Evolutionary conservation across 2,797 vertebrate species (phyloP).

Genomic region (Hypotaenidia okinawae): DNA sequence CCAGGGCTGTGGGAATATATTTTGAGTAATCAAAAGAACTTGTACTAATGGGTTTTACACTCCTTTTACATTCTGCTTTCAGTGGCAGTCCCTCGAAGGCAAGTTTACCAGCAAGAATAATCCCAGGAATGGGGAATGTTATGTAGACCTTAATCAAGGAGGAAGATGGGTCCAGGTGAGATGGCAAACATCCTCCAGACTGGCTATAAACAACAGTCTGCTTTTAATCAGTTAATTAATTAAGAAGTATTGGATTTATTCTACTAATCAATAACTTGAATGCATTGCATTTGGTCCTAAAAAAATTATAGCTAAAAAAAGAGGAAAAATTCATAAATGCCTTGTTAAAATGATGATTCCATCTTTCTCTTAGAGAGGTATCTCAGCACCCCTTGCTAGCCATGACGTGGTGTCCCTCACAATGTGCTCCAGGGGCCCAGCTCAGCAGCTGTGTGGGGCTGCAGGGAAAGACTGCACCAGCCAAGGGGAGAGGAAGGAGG

Average conservation of each 20-base stretch:
- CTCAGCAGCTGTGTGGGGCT: neutral
- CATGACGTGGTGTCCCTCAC: neutral
- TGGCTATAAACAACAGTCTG: neutral
- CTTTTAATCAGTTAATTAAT: neutral
- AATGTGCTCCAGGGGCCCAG: neutral
- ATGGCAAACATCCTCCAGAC: neutral
- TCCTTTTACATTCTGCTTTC: constrained; percentile 40
- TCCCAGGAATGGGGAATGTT: neutral
- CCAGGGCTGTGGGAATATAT: neutral
- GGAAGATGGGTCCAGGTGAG: constrained; percentile 16
- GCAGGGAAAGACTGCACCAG: neutral
- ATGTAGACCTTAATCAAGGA: neutral
- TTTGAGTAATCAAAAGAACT: constrained; percentile 47
- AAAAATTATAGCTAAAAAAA: neutral
- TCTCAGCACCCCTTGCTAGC: neutral
- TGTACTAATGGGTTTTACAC: constrained; percentile 41
- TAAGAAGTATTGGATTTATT: neutral
- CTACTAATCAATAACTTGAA: neutral
- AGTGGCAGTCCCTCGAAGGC: neutral
- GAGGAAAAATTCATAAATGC: neutral
- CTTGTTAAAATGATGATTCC: neutral
- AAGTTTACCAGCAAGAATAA: neutral
- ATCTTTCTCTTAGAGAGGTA: neutral
- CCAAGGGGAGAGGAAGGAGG: neutral
- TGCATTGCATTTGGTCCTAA: neutral